These are phyloP conservation scores for Eugnorisma glareosa DNA, from an alignment of 2,888 invertebrate genomes.

Conservation along the genomic window DNA sequence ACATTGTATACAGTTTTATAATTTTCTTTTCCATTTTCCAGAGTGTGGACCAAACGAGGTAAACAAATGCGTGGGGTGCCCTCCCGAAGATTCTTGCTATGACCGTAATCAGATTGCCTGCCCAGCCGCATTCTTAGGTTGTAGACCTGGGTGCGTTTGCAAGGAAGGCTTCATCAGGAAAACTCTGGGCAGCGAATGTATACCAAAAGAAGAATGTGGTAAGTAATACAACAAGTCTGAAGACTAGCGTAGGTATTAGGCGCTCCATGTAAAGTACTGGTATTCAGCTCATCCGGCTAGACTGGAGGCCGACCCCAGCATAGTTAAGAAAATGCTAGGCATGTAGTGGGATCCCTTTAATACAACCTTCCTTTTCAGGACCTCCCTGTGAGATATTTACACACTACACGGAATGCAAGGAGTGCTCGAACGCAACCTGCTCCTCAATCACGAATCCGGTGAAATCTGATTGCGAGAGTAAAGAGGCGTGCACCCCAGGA, in stretches of 20 bases:
- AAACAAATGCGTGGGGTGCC: conserved; percentile 7
- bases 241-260: background rate
- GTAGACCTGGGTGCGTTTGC: conserved; percentile 3
- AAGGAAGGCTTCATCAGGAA: conserved; percentile 39
- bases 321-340: too few species aligned
- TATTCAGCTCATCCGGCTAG: too few species aligned
- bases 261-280: too few species aligned
- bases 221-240: conserved; percentile 1
- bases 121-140: background rate
- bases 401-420: conserved; percentile 28
- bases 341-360: background rate
- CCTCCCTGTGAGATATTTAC: conserved; percentile 10
- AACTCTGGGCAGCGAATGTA: conserved; percentile 27
- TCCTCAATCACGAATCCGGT: conserved; percentile 10
- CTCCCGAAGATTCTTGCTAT: conserved; percentile 31
- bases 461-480: background rate
- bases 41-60: conserved; percentile 28
- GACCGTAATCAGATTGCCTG: conserved; percentile 24
- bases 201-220: conserved; percentile 37
- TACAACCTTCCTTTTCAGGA: background rate
- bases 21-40: conserved; percentile 1
- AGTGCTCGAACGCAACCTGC: conserved; percentile 18
- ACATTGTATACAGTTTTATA: background rate
- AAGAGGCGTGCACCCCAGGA: conserved; percentile 14
- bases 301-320: too few species aligned